Evolutionary conservation across 92 coral and sea anemone genomes (phyloP).

Genomic region (Palythoa grandis): DNA sequence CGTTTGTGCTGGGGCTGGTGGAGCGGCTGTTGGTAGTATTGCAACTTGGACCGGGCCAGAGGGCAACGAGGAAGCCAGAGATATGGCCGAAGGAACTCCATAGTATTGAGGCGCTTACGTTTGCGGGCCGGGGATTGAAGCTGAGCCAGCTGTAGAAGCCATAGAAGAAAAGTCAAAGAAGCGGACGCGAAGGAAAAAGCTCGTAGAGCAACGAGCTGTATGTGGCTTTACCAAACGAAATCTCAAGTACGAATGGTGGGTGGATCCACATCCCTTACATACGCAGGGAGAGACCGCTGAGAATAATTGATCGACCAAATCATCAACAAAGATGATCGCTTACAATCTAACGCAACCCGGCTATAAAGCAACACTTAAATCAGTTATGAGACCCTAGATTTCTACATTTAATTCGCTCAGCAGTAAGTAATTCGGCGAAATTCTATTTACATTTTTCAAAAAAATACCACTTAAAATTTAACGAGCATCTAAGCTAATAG

Average conservation of each 20-base stretch:
- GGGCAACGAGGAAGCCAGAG: conserved; percentile 1
- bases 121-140: background rate
- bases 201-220: background rate
- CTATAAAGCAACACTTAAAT: no score
- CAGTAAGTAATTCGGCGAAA: no score
- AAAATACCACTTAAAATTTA: no score
- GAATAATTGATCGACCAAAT: no score
- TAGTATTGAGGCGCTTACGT: background rate
- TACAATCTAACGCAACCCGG: no score
- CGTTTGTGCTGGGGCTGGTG: background rate
- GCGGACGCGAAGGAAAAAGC: background rate
- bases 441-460: no score
- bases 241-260: background rate
- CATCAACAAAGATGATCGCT: no score
- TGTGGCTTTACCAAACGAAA: background rate
- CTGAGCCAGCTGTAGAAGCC: background rate
- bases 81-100: background rate
- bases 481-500: no score
- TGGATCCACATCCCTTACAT: background rate
- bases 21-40: conserved; percentile 1
- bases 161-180: background rate
- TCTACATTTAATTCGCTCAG: no score
- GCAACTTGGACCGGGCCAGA: background rate
- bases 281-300: background rate
- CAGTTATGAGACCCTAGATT: no score